These are phyloP conservation scores for Rhagophthalmus giganteus DNA, from an alignment of 2,888 invertebrate species.

Conservation along the genomic window DNA sequence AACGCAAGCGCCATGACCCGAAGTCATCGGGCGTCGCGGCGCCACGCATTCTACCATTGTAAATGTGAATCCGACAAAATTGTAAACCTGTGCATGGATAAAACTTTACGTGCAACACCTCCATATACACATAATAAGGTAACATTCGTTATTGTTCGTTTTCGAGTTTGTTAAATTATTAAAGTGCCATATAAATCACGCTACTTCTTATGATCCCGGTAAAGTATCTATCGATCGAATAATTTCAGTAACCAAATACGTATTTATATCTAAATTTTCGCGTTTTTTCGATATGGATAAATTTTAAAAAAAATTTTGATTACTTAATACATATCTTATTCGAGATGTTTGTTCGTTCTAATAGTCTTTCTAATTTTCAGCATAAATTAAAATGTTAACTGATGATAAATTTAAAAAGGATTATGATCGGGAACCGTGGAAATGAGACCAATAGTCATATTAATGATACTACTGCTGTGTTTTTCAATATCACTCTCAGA, in stretches of 20 bases:
- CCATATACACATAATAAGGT: constrained; percentile 4
- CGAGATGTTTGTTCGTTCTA: too few species aligned
- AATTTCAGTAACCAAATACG: constrained; percentile 1
- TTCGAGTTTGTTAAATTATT: too few species aligned
- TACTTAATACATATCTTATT: too few species aligned
- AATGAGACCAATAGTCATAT: constrained; percentile 50
- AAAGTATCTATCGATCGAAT: too few species aligned
- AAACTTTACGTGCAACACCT: constrained; percentile 1
- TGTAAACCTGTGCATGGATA: not conserved
- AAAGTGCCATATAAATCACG: too few species aligned
- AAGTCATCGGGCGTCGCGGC: constrained; percentile 34
- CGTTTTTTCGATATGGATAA: too few species aligned
- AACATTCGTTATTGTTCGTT: not conserved
- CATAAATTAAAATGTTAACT: constrained; percentile 43
- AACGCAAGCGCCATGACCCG: constrained; percentile 35
- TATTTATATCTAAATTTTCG: not conserved
- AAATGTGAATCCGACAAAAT: constrained; percentile 4
- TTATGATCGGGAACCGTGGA: constrained; percentile 46
- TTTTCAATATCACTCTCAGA: constrained; percentile 48
- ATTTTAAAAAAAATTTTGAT: too few species aligned
- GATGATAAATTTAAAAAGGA: constrained; percentile 44
- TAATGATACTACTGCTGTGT: constrained; percentile 49
- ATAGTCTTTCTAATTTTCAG: constrained; percentile 15
- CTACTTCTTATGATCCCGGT: too few species aligned
- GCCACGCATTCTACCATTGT: constrained; percentile 31